Conservation (phyloP, 2,113 vertebrate genomes). For the Genyomyrus donnyi region DNA sequence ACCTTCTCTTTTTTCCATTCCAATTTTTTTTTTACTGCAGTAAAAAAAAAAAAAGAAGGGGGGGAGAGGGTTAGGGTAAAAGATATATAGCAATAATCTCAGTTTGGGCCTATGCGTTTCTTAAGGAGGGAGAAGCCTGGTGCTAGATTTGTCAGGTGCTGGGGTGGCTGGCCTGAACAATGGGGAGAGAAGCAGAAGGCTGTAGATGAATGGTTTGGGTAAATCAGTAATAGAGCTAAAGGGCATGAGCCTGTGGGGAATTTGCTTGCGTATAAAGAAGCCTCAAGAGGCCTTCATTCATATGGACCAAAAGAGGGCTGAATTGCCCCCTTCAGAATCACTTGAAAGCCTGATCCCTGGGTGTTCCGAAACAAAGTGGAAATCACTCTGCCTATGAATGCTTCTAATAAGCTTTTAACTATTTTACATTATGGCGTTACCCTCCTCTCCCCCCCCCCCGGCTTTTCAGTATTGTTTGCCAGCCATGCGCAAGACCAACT, state of each 20-base stretch:
- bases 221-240: slow-evolving; percentile 98
- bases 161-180: slow-evolving; percentile 59
- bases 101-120: slow-evolving; percentile 47
- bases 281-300: slow-evolving; percentile 87
- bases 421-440: slow-evolving; percentile 75
- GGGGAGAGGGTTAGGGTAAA: background rate
- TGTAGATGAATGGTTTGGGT: slow-evolving; percentile 85
- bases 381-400: slow-evolving; percentile 83
- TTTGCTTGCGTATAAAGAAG: slow-evolving; percentile 79
- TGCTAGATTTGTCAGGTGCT: slow-evolving; percentile 76
- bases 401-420: slow-evolving; percentile 96
- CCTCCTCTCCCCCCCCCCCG: slow-evolving; percentile 42
- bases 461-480: slow-evolving; percentile 56
- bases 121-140: slow-evolving; percentile 48
- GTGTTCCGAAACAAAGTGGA: slow-evolving; percentile 87
- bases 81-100: slow-evolving; percentile 44
- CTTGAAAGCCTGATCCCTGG: slow-evolving; percentile 89
- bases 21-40: slow-evolving; percentile 37
- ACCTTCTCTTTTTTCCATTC: slow-evolving; percentile 18
- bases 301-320: slow-evolving; percentile 84
- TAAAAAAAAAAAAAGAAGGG: slow-evolving; percentile 28
- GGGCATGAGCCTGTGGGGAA: slow-evolving; percentile 92
- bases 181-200: slow-evolving; percentile 85
- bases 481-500: slow-evolving; percentile 57
- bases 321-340: slow-evolving; percentile 90